Evolutionary conservation across 2,113 vertebrate genomes (phyloP).

Genomic region (Notarius lentiginosus): DNA sequence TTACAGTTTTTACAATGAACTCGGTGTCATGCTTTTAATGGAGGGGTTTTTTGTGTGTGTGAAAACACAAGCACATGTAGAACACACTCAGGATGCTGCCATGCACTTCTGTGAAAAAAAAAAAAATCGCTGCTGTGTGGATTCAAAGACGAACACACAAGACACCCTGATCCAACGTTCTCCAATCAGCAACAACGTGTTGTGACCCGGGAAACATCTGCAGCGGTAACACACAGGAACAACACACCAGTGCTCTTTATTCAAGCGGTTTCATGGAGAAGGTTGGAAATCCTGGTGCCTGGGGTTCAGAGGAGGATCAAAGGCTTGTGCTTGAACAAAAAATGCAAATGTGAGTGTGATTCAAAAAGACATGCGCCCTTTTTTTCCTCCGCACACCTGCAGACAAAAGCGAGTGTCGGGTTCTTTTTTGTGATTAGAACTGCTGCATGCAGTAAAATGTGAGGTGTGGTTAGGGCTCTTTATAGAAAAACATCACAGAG

Average conservation of each 20-base stretch:
- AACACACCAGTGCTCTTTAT: neutral
- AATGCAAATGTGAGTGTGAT: neutral
- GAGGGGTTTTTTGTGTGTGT: too few relatives aligned
- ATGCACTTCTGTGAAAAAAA: neutral
- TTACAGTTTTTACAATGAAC: neutral
- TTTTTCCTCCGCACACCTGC: neutral
- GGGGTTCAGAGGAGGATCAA: constrained; percentile 13
- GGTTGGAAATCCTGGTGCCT: neutral
- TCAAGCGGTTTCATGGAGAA: neutral
- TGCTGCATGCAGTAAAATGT: neutral
- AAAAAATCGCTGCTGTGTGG: neutral
- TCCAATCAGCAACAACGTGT: neutral
- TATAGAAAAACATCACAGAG: neutral
- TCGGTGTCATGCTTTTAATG: neutral
- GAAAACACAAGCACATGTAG: neutral
- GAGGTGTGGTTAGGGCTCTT: neutral
- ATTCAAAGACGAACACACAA: neutral
- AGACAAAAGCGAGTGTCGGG: constrained; percentile 1
- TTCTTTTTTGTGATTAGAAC: neutral
- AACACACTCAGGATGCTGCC: constrained; percentile 13
- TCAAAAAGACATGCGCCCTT: neutral
- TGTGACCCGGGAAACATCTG: neutral
- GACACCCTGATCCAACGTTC: neutral
- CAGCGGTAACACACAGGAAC: neutral
- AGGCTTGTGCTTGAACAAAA: constrained; percentile 6